A percentile compares a stretch with the other conserved stretches of the same genome.
phyloP scores from a whole-genome alignment of 2,888 invertebrate species.

The Euplexia lucipara region DNA sequence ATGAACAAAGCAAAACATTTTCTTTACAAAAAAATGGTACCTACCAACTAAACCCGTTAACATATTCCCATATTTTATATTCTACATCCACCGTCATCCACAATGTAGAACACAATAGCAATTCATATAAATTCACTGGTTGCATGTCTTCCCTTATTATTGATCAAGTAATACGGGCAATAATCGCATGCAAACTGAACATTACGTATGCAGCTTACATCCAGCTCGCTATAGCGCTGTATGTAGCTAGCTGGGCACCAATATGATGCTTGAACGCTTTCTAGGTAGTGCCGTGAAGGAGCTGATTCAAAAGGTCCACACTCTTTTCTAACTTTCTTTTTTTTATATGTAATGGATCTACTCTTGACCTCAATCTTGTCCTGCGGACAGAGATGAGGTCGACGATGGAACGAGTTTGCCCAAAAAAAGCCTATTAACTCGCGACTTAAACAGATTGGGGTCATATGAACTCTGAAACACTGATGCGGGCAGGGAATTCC shows the following conservation, averaged over 20 bases:
- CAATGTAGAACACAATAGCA: slow-evolving; percentile 23
- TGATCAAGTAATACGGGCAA: slow-evolving; percentile 60
- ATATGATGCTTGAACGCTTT: slow-evolving; percentile 43
- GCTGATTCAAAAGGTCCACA: slow-evolving; percentile 27
- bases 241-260: slow-evolving; percentile 17
- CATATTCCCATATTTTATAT: slow-evolving; percentile 34
- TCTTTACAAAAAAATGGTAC: slow-evolving; percentile 5
- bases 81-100: slow-evolving; percentile 14
- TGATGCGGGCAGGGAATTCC: too few relatives aligned
- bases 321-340: not conserved
- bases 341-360: too few relatives aligned
- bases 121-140: slow-evolving; percentile 52
- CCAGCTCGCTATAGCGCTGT: slow-evolving; percentile 49
- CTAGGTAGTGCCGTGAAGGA: slow-evolving; percentile 5
- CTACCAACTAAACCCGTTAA: not conserved
- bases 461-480: too few relatives aligned
- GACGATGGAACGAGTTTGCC: too few relatives aligned
- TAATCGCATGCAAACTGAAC: slow-evolving; percentile 74
- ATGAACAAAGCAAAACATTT: slow-evolving; percentile 10
- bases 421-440: too few relatives aligned
- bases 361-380: too few relatives aligned
- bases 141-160: slow-evolving; percentile 63
- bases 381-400: too few relatives aligned
- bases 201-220: slow-evolving; percentile 69
- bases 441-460: too few relatives aligned